A percentile compares a stretch with the other conserved stretches of the same genome.
Conservation (phyloP, 2,113 vertebrate genomes). For the Anolis sagrei region DNA sequence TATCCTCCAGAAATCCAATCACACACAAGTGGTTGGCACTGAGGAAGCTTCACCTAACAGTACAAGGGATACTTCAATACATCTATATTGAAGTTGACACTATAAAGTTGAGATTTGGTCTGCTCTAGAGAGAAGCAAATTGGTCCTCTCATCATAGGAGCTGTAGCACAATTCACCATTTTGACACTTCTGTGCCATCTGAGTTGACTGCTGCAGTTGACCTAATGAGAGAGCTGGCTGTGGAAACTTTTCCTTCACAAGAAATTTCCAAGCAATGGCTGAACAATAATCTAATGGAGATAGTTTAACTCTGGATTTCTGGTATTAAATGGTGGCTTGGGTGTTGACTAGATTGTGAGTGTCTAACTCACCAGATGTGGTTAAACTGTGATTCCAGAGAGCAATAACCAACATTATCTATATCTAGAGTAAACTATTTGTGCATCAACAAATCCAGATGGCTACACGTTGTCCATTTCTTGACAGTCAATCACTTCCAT, state of each 20-base stretch:
- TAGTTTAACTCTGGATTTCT: background rate
- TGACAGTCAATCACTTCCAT: background rate
- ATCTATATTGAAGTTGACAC: no score
- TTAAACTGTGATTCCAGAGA: background rate
- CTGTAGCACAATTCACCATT: background rate
- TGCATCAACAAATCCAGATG: background rate
- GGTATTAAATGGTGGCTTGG: background rate
- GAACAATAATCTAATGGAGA: background rate
- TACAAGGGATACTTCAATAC: no score
- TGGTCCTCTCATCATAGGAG: no score
- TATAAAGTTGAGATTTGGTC: no score
- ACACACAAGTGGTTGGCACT: background rate
- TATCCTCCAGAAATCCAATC: background rate
- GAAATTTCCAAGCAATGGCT: background rate
- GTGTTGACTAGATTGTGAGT: background rate
- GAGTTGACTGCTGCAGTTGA: background rate
- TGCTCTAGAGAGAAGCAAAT: no score
- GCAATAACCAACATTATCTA: no score
- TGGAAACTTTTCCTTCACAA: background rate
- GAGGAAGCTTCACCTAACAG: no score
- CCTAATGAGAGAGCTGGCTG: background rate
- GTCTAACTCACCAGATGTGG: background rate
- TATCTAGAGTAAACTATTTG: no score
- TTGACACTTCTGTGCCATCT: background rate
- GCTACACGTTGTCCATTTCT: background rate